Evolutionary conservation across 2,797 vertebrate genomes (phyloP).

Genomic region (Microcaecilia unicolor): DNA sequence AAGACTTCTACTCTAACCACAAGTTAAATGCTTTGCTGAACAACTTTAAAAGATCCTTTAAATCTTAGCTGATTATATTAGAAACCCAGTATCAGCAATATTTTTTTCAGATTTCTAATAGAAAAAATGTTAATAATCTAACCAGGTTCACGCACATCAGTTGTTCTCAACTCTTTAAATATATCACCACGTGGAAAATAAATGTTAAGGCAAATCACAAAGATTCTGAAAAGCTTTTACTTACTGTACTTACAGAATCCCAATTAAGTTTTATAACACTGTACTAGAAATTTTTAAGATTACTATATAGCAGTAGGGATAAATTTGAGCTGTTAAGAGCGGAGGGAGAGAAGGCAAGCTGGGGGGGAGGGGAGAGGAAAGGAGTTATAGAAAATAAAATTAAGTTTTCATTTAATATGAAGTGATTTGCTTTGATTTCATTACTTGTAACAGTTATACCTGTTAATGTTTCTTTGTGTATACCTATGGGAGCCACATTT

Average conservation of each 20-base stretch:
- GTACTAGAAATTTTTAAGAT: conserved; percentile 5
- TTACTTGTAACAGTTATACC: conserved; percentile 1
- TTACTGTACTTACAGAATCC: not conserved
- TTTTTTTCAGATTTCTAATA: conserved; percentile 25
- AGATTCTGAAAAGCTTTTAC: conserved; percentile 10
- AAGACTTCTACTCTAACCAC: conserved; percentile 59
- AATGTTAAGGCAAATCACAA: conserved; percentile 1
- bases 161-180: not conserved
- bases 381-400: too few relatives aligned
- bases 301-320: too few relatives aligned
- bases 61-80: conserved; percentile 42
- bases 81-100: conserved; percentile 23
- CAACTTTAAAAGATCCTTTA: conserved; percentile 34
- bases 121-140: conserved; percentile 10
- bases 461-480: not conserved
- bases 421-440: conserved; percentile 4
- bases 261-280: conserved; percentile 9
- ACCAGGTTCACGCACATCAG: not conserved
- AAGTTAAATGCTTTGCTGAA: conserved; percentile 38
- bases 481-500: not conserved
- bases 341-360: too few relatives aligned
- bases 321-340: too few relatives aligned
- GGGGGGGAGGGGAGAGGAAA: conserved; percentile 7
- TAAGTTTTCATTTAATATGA: conserved; percentile 5
- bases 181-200: not conserved